Evolutionary conservation across 2,113 vertebrate species (phyloP).

Genomic region (Pelecanoides urinatrix): DNA sequence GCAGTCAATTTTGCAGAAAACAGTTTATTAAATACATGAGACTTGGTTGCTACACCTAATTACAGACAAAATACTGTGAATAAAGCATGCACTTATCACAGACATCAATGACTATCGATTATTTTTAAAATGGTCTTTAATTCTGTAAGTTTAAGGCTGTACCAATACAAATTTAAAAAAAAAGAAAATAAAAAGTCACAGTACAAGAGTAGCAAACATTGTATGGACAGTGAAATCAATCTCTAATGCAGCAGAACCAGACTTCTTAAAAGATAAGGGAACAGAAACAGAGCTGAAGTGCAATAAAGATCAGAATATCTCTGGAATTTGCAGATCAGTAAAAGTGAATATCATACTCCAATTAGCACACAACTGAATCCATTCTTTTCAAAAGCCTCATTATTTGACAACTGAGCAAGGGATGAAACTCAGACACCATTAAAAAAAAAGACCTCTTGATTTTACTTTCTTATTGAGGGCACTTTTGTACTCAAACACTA

Average conservation of each 20-base stretch:
- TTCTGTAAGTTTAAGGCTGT: conserved; percentile 56
- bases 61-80: conserved; percentile 61
- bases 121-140: conserved; percentile 47
- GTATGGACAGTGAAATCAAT: conserved; percentile 41
- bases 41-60: conserved; percentile 38
- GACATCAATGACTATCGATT: conserved; percentile 45
- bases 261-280: conserved; percentile 47
- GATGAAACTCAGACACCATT: not conserved
- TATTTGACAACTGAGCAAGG: not conserved
- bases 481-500: not conserved
- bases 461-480: not conserved
- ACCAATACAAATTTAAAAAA: conserved; percentile 45
- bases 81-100: conserved; percentile 60
- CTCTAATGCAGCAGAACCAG: conserved; percentile 45
- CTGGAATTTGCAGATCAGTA: conserved; percentile 26
- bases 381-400: not conserved
- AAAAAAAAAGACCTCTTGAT: not conserved
- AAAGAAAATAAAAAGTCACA: conserved; percentile 18
- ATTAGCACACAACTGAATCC: not conserved
- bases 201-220: conserved; percentile 49
- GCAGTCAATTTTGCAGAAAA: conserved; percentile 59
- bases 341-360: conserved; percentile 11
- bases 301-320: not conserved
- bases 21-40: conserved; percentile 65
- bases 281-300: conserved; percentile 44